Percentiles rank a stretch among this genome's conserved stretches.
These are phyloP conservation scores for Rhineura floridana DNA, from an alignment of 2,113 vertebrate genomes.

Conservation along the genomic window DNA sequence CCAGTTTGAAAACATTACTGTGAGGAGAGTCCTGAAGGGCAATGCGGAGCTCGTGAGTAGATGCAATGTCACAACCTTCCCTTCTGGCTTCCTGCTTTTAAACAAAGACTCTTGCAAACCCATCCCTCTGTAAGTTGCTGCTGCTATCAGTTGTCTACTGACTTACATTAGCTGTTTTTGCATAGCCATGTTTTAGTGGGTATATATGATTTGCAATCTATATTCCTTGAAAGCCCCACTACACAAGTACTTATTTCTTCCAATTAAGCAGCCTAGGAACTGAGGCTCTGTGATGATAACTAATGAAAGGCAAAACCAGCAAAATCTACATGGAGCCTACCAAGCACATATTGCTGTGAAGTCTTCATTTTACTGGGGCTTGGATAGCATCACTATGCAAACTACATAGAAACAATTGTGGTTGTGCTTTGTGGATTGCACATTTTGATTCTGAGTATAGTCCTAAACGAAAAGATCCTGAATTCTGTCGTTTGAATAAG, in stretches of 20 bases:
- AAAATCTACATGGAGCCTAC: not conserved
- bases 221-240: not conserved
- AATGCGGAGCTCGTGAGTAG: constrained; percentile 77
- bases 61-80: constrained; percentile 83
- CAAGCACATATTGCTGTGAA: no score
- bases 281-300: not conserved
- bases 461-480: not conserved
- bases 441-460: not conserved
- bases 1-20: constrained; percentile 83
- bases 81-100: constrained; percentile 85
- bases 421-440: not conserved
- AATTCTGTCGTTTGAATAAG: not conserved
- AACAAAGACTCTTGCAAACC: constrained; percentile 76
- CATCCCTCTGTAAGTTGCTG: constrained; percentile 82
- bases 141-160: not conserved
- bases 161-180: not conserved
- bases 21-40: constrained; percentile 83
- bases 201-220: not conserved
- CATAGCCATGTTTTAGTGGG: not conserved
- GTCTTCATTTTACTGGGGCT: no score
- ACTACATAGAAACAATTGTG: no score
- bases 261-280: not conserved
- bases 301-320: not conserved
- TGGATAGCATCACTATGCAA: not conserved
- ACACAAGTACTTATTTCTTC: not conserved